Percentiles rank a stretch among this genome's conserved stretches.
These are phyloP conservation scores for Archocentrus centrarchus DNA, from an alignment of 2,113 vertebrate genomes.

Conservation along the genomic window DNA sequence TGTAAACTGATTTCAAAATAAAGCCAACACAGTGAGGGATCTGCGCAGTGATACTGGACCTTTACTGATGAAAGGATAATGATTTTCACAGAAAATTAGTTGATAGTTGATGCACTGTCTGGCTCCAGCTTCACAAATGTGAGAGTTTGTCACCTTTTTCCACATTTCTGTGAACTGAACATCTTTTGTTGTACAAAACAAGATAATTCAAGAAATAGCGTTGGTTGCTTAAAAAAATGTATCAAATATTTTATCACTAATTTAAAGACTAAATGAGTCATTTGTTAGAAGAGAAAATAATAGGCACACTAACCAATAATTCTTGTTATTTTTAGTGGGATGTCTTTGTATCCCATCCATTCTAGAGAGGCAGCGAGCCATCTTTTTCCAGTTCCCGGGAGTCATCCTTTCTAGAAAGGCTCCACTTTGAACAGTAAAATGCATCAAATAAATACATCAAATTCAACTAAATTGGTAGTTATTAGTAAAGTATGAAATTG, in stretches of 20 bases:
- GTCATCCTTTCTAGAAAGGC: neutral
- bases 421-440: neutral
- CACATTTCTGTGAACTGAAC: neutral
- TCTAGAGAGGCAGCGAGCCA: neutral
- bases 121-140: neutral
- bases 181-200: neutral
- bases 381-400: neutral
- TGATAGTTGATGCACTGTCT: neutral
- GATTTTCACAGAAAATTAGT: neutral
- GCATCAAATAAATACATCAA: neutral
- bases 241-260: neutral
- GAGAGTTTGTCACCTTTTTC: neutral
- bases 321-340: neutral
- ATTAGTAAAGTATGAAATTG: neutral
- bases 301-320: neutral
- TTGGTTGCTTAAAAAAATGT: neutral
- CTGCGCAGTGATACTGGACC: neutral
- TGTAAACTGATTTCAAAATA: neutral
- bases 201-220: neutral
- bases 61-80: neutral
- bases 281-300: conserved; percentile 1
- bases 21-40: neutral
- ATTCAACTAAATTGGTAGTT: neutral
- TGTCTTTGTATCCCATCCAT: neutral
- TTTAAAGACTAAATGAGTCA: neutral